phyloP scores from a whole-genome alignment of 1,140 invertebrate species.

The Monochamus saltuarius region DNA sequence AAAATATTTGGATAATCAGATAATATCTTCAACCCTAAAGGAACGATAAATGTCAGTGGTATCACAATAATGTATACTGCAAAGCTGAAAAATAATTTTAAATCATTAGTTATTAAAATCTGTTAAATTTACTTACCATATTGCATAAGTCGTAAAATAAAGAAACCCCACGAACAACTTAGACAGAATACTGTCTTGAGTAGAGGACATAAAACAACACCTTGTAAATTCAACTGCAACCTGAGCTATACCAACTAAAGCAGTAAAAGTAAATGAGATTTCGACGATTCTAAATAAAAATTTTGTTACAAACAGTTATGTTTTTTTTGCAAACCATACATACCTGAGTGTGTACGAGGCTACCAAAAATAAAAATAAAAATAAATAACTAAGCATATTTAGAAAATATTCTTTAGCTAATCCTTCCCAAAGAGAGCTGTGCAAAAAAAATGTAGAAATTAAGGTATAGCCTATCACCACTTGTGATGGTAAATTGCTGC shows the following conservation, averaged over 20 bases:
- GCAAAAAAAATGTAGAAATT: slow-evolving; percentile 20
- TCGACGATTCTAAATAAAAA: slow-evolving; percentile 28
- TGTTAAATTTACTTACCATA: slow-evolving; percentile 19
- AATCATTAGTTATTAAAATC: too few relatives aligned
- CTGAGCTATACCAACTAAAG: slow-evolving; percentile 21
- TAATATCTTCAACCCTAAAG: slow-evolving; percentile 13
- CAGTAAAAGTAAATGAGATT: slow-evolving; percentile 19
- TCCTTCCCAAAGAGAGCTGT: slow-evolving; percentile 17
- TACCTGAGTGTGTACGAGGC: slow-evolving; percentile 29
- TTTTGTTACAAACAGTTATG: too few relatives aligned
- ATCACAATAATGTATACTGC: slow-evolving; percentile 18
- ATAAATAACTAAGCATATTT: slow-evolving; percentile 15
- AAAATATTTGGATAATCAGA: slow-evolving; percentile 14
- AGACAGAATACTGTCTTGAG: slow-evolving; percentile 5
- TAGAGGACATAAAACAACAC: not conserved
- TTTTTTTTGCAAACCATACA: too few relatives aligned
- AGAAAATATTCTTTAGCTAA: slow-evolving; percentile 2
- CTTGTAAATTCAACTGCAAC: slow-evolving; percentile 19
- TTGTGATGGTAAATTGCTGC: slow-evolving; percentile 8
- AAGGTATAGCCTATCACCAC: slow-evolving; percentile 25
- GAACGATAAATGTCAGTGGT: slow-evolving; percentile 18
- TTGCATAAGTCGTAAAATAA: slow-evolving; percentile 7
- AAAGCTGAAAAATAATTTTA: slow-evolving; percentile 24
- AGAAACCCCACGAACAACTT: not conserved
- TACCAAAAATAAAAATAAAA: slow-evolving; percentile 10